A percentile compares a stretch with the other conserved stretches of the same genome.
Conservation (phyloP, 2,797 vertebrate species). For the Spatula clypeata region DNA sequence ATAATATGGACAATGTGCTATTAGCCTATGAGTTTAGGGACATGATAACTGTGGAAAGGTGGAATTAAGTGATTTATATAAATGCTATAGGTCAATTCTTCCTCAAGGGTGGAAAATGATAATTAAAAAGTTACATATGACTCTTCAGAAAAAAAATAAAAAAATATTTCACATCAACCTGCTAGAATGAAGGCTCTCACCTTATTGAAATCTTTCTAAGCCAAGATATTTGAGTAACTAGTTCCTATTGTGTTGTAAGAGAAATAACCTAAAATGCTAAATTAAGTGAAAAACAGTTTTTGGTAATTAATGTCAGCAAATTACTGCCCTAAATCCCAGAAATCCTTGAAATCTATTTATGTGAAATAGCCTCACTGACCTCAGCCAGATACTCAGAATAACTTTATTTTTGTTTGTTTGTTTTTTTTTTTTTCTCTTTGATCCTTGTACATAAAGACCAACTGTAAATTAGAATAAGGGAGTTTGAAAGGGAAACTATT, state of each 20-base stretch:
- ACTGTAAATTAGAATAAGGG: neutral
- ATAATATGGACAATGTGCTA: neutral
- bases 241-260: neutral
- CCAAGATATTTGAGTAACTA: neutral
- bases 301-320: neutral
- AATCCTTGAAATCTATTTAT: neutral
- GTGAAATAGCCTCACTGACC: neutral
- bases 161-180: neutral
- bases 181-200: neutral
- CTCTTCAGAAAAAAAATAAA: neutral
- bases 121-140: neutral
- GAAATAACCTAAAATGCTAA: neutral
- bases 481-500: neutral
- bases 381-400: neutral
- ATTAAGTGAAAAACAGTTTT: neutral
- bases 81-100: neutral
- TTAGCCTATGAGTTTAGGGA: neutral
- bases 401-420: neutral
- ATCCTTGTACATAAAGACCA: neutral
- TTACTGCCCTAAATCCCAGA: neutral
- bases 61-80: neutral
- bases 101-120: neutral
- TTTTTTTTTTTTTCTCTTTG: neutral
- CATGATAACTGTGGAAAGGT: neutral
- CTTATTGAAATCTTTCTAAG: neutral